Percentiles rank a stretch among this genome's conserved stretches.
These are phyloP conservation scores for Zoroaster sp. DNA, from an alignment of 53 echinoderm and acorn worm genomes.

Conservation along the genomic window DNA sequence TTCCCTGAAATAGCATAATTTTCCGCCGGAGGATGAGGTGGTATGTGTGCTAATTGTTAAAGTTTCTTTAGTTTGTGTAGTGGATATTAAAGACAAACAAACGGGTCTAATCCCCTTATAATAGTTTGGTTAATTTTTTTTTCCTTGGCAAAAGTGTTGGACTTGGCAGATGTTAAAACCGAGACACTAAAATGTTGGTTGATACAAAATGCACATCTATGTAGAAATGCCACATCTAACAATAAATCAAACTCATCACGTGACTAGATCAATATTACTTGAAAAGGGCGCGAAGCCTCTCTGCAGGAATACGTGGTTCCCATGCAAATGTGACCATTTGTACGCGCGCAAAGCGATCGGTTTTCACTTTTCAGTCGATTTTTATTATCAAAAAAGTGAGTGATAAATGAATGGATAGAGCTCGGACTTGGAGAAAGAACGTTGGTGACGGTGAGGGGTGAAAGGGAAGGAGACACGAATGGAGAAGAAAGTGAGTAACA, in stretches of 20 bases:
- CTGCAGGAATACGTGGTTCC: slow-evolving; percentile 15
- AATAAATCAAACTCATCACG: background rate
- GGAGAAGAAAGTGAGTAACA: background rate
- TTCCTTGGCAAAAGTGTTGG: too few relatives aligned
- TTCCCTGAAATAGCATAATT: too few relatives aligned
- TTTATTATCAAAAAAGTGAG: background rate
- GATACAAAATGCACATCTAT: background rate
- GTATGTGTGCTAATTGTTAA: too few relatives aligned
- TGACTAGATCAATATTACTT: slow-evolving; percentile 26
- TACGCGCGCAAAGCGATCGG: background rate
- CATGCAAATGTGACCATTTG: slow-evolving; percentile 15
- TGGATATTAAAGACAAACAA: too few relatives aligned
- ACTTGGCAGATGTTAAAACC: too few relatives aligned
- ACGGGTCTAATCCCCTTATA: too few relatives aligned
- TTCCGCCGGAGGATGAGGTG: too few relatives aligned
- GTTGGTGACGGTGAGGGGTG: background rate
- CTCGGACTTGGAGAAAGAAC: background rate
- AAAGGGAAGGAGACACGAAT: background rate
- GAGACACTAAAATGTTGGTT: too few relatives aligned
- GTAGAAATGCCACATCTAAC: too few relatives aligned
- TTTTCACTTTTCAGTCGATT: slow-evolving; percentile 34
- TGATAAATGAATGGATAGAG: background rate
- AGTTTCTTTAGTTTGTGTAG: too few relatives aligned
- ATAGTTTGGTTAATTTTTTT: too few relatives aligned
- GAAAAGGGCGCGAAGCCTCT: slow-evolving; percentile 6